phyloP scores from a whole-genome alignment of 2,888 invertebrate genomes.

The Parnassius mnemosyne region DNA sequence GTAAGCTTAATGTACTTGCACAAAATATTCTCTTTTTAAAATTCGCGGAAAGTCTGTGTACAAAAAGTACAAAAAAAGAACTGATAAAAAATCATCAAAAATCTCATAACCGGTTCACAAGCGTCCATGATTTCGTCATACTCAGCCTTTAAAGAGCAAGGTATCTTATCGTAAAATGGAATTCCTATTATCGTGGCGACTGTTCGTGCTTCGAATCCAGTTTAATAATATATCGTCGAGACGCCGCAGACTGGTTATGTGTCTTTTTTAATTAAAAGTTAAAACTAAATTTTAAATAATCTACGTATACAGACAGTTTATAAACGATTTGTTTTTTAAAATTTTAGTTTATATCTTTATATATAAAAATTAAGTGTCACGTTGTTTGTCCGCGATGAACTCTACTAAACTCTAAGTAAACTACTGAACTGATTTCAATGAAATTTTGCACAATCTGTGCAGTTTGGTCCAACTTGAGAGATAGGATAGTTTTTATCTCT shows the following conservation, averaged over 20 bases:
- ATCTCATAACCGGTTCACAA: constrained; percentile 24
- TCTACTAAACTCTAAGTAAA: too few relatives aligned
- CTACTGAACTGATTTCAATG: too few relatives aligned
- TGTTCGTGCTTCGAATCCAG: constrained; percentile 28
- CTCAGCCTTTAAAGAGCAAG: constrained; percentile 22
- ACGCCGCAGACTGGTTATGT: constrained; percentile 28
- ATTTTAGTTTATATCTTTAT: too few relatives aligned
- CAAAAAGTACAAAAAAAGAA: constrained; percentile 7
- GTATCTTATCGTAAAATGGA: constrained; percentile 27
- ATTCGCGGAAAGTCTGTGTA: not conserved
- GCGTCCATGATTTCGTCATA: constrained; percentile 24
- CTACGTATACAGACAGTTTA: too few relatives aligned
- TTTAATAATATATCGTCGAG: constrained; percentile 22
- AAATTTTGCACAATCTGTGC: too few relatives aligned
- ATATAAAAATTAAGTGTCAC: too few relatives aligned
- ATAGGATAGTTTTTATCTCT: too few relatives aligned
- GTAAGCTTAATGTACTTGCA: too few relatives aligned
- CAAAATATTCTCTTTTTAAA: too few relatives aligned
- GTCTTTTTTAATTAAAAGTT: constrained; percentile 3
- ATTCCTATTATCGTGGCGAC: constrained; percentile 27
- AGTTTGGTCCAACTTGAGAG: too few relatives aligned
- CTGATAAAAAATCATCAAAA: constrained; percentile 22
- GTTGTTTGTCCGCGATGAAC: too few relatives aligned
- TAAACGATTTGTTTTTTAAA: too few relatives aligned
- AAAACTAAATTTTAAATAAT: not conserved